Percentiles rank a stretch among this genome's conserved stretches.
These are phyloP conservation scores for Columba janthina DNA, from an alignment of 2,113 vertebrate species.

Conservation along the genomic window DNA sequence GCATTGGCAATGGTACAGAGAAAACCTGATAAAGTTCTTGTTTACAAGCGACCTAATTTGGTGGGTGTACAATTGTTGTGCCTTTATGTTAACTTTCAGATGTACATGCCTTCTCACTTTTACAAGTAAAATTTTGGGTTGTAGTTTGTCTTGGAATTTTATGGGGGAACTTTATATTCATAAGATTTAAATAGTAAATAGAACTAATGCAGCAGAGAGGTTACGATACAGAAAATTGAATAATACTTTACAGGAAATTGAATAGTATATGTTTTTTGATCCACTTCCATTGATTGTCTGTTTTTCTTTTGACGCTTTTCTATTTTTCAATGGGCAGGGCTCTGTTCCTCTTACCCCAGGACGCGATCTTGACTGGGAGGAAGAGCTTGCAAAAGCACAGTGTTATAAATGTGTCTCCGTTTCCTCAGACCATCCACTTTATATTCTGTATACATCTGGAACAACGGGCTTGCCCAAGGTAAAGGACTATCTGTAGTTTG, in stretches of 20 bases:
- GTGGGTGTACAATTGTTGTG: slow-evolving; percentile 69
- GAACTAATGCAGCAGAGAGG: neutral
- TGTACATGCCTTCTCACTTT: neutral
- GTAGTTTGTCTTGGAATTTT: neutral
- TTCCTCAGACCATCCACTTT: slow-evolving; percentile 89
- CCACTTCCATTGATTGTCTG: neutral
- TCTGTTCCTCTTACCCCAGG: slow-evolving; percentile 73
- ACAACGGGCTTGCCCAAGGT: slow-evolving; percentile 97
- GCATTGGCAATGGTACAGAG: slow-evolving; percentile 84
- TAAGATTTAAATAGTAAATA: neutral
- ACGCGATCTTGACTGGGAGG: slow-evolving; percentile 89
- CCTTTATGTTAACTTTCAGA: neutral
- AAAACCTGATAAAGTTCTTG: slow-evolving; percentile 85
- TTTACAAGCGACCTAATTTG: slow-evolving; percentile 90
- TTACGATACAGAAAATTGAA: neutral
- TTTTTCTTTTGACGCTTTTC: neutral
- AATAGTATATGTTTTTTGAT: neutral
- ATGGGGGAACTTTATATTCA: fast-evolving
- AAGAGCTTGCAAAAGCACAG: slow-evolving; percentile 85
- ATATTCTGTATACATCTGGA: slow-evolving; percentile 95
- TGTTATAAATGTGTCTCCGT: slow-evolving; percentile 85
- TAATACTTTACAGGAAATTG: neutral
- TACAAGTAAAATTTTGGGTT: neutral
- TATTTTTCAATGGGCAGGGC: slow-evolving; percentile 73
- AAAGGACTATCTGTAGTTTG: neutral